Evolutionary conservation across 1,140 invertebrate species (phyloP), one percentile per base, ranked within the genome.

Genomic region (Cyclargus thomasi): DNA sequence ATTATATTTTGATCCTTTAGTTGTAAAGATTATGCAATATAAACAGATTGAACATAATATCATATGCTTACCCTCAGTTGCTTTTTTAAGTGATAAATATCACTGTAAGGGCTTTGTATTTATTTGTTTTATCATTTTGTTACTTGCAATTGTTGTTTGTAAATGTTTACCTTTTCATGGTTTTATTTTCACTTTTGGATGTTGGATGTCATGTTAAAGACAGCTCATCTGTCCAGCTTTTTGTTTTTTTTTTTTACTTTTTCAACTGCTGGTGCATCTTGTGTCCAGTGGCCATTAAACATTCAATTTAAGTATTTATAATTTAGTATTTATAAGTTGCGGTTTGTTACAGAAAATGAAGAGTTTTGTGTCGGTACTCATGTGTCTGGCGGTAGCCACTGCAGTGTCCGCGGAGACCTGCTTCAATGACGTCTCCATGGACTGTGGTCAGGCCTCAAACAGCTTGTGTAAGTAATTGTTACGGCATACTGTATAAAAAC

Each of bases 401-500:
- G 82, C 92, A 21, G 84, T 85, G 3, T 74, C 91, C 11, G 91
- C 91, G 3, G 92, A 95, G 47, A 90, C 81, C 55, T 95, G 95
- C 80, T 95, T 93, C 77, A 91, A 90, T 17, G 92, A 93, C 73
- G 92, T 94, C 2, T 83, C 91, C 11, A 77, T 77, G 53, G 92
- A 92, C 63, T 95, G 95, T 74, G 90, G 85, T 53, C 74, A 80
- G 59, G 78, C 74, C 2, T 82, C 82, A 10, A 83, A 76, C 64
- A 80, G 70, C 39, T 68, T 89, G 23, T 68, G 86, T 89, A 73
- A 78, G 79, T 76, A 67, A 10, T 59, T 53, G 11, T 23, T 62
- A 2, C 21, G 14, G 47, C 8, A 7, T 29, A 29, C 5, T 29
- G 8, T 29, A 7, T 29, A 6, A 29, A 29, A 29, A 29, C 6